phyloP scores from a whole-genome alignment of 2,797 vertebrate species.

The Micrastur ruficollis region DNA sequence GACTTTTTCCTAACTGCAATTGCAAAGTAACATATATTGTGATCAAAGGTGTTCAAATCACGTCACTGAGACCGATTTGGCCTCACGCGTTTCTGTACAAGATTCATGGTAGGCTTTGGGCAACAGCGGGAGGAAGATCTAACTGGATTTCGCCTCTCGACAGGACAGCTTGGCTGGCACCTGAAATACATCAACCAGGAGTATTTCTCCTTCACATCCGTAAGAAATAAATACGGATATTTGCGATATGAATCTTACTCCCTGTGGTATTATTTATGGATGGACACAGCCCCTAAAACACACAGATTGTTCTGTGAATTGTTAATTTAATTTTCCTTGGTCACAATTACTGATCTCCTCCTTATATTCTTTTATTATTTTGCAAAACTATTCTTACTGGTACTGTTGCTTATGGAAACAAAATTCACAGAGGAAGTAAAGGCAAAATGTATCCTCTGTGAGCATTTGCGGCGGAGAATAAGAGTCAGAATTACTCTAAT shows the following conservation, averaged over 20 bases:
- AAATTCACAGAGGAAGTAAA: neutral
- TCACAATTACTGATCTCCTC: neutral
- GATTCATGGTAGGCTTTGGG: neutral
- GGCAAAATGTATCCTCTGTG: neutral
- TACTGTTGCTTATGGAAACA: neutral
- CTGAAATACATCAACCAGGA: neutral
- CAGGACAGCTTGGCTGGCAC: neutral
- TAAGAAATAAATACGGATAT: neutral
- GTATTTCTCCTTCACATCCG: neutral
- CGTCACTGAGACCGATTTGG: neutral
- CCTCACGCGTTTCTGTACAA: neutral
- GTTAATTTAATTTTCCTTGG: neutral
- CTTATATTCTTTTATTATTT: neutral
- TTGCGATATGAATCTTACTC: neutral
- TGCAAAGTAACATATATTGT: neutral
- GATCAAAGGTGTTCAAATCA: neutral
- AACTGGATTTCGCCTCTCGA: neutral
- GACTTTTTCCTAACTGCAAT: neutral
- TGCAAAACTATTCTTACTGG: neutral
- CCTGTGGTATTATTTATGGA: neutral
- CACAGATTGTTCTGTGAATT: neutral
- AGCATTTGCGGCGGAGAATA: neutral
- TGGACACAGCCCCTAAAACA: neutral
- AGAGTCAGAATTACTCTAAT: neutral
- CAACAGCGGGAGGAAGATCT: neutral